Conservation (phyloP, 2,113 vertebrate species). For the Ictalurus punctatus region DNA sequence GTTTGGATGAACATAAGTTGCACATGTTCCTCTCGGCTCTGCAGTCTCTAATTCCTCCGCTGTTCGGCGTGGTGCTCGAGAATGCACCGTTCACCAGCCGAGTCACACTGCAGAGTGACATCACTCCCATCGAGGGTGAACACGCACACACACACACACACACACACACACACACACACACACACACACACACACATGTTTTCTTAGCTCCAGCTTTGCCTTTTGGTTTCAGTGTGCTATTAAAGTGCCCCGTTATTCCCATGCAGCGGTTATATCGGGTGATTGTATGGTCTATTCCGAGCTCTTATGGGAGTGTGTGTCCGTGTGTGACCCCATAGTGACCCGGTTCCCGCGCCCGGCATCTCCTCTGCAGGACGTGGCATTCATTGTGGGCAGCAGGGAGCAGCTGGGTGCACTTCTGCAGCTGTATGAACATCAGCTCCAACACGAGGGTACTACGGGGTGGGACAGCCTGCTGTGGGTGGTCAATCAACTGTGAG, state of each 20-base stretch:
- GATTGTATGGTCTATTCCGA: constrained; percentile 28
- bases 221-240: constrained; percentile 45
- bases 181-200: neutral
- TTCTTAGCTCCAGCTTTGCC: neutral
- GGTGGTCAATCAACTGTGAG: constrained; percentile 99
- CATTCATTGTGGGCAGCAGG: constrained; percentile 90
- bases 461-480: constrained; percentile 96
- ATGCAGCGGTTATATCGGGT: constrained; percentile 16
- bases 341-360: constrained; percentile 92
- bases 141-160: constrained; percentile 15
- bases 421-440: constrained; percentile 90
- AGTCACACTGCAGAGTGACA: constrained; percentile 86
- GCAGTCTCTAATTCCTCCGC: constrained; percentile 92
- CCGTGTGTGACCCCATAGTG: constrained; percentile 70
- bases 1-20: constrained; percentile 93
- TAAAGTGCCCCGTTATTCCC: constrained; percentile 48
- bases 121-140: constrained; percentile 90
- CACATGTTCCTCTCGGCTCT: constrained; percentile 92
- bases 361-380: constrained; percentile 92
- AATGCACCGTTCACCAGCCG: constrained; percentile 92
- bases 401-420: constrained; percentile 86
- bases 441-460: constrained; percentile 94
- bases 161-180: neutral
- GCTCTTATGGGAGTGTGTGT: constrained; percentile 22
- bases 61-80: constrained; percentile 91